phyloP scores from a whole-genome alignment of 2,113 vertebrate genomes.

The Martes martes region DNA sequence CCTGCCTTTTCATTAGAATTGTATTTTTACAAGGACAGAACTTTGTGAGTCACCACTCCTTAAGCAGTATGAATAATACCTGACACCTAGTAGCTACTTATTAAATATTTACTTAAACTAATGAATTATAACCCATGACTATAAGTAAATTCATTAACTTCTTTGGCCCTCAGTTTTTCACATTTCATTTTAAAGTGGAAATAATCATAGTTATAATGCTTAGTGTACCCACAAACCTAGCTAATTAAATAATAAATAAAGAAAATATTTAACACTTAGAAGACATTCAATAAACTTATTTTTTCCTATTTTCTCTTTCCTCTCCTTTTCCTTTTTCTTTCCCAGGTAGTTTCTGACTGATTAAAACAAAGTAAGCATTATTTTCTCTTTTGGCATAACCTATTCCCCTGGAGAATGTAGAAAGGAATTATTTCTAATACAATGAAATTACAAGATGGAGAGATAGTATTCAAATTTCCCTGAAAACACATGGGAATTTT shows the following conservation, averaged over 20 bases:
- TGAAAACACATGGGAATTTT: not conserved
- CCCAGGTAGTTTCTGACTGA: not conserved
- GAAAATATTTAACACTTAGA: not conserved
- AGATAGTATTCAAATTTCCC: not conserved
- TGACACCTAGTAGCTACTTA: not conserved
- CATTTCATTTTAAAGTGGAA: not conserved
- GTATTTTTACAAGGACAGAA: not conserved
- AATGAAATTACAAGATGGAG: not conserved
- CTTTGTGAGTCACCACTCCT: not conserved
- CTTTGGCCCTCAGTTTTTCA: not conserved
- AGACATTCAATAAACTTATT: not conserved
- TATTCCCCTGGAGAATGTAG: not conserved
- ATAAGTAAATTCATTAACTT: not conserved
- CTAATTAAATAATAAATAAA: not conserved
- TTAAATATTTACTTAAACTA: constrained; percentile 24
- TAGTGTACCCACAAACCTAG: not conserved
- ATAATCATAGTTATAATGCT: not conserved
- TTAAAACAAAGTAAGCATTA: not conserved
- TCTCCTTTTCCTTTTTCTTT: not conserved
- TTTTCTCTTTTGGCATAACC: not conserved
- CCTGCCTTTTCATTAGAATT: not conserved
- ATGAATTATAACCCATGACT: not conserved
- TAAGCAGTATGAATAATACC: not conserved
- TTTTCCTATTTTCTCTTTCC: not conserved
- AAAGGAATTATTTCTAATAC: not conserved